Evolutionary conservation across 2,888 invertebrate species (phyloP).

Genomic region (Nephrocerus scutellatus): DNA sequence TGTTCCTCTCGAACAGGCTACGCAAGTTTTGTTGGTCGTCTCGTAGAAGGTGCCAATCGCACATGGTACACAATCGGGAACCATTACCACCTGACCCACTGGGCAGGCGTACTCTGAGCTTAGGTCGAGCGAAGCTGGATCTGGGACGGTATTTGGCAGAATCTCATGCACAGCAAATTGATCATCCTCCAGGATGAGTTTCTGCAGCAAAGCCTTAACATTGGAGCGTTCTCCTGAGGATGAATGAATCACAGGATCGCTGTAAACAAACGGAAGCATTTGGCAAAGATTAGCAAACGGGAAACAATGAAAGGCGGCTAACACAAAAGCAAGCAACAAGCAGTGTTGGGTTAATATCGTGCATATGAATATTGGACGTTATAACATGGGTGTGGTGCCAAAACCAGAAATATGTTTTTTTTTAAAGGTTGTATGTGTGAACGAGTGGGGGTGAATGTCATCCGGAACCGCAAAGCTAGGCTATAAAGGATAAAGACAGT

Average conservation of each 20-base stretch:
- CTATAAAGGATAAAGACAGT: background rate
- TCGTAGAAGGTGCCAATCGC: slow-evolving; percentile 85
- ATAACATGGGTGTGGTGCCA: slow-evolving; percentile 2
- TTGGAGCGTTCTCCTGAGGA: slow-evolving; percentile 81
- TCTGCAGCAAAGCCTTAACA: slow-evolving; percentile 77
- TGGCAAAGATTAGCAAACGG: background rate
- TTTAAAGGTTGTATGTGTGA: slow-evolving; percentile 6
- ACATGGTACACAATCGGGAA: slow-evolving; percentile 90
- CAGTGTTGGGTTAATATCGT: slow-evolving; percentile 15
- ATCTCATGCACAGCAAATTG: slow-evolving; percentile 90
- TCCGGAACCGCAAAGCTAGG: slow-evolving; percentile 4
- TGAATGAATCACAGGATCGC: slow-evolving; percentile 82
- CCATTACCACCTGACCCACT: slow-evolving; percentile 86
- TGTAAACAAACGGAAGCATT: slow-evolving; percentile 37
- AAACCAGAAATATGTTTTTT: slow-evolving; percentile 17
- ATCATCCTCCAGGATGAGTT: slow-evolving; percentile 85
- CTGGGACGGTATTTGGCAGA: slow-evolving; percentile 88
- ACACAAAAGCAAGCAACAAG: slow-evolving; percentile 4
- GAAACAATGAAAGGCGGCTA: slow-evolving; percentile 6
- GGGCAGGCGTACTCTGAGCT: slow-evolving; percentile 90
- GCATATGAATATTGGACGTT: slow-evolving; percentile 7
- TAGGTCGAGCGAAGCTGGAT: slow-evolving; percentile 80
- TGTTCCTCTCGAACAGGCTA: slow-evolving; percentile 78
- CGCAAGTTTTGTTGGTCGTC: slow-evolving; percentile 66
- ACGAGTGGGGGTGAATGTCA: slow-evolving; percentile 11